These are phyloP conservation scores for Dryobotodes eremita DNA, from an alignment of 2,888 invertebrate genomes.

Conservation along the genomic window DNA sequence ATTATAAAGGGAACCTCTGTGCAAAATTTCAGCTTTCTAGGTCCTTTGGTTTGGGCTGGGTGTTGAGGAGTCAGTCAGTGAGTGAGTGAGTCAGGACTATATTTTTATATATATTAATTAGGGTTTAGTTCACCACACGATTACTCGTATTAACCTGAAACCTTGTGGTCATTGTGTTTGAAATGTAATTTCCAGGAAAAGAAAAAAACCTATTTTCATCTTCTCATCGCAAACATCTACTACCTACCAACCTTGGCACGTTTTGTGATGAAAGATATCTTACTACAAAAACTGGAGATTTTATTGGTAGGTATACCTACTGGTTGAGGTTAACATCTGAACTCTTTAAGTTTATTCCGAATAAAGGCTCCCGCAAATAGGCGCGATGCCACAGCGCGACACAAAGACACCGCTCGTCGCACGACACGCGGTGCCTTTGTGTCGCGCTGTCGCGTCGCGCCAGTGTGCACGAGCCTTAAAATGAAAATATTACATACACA, in stretches of 20 bases:
- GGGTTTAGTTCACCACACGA: slow-evolving; percentile 17
- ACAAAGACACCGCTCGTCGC: too few species aligned
- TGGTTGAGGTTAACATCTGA: neutral
- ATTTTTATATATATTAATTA: neutral
- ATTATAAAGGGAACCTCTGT: neutral
- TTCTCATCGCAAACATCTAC: slow-evolving; percentile 43
- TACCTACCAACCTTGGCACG: slow-evolving; percentile 45
- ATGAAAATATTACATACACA: too few species aligned
- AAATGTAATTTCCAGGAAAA: slow-evolving; percentile 48
- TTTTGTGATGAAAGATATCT: slow-evolving; percentile 48
- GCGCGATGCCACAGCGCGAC: too few species aligned
- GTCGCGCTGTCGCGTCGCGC: too few species aligned
- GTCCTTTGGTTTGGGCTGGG: neutral
- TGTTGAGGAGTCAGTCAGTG: neutral
- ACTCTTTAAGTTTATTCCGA: neutral
- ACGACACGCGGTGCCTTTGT: too few species aligned
- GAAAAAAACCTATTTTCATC: slow-evolving; percentile 38
- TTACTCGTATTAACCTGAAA: slow-evolving; percentile 16
- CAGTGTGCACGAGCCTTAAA: too few species aligned
- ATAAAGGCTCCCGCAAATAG: too few species aligned
- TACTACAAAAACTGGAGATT: slow-evolving; percentile 34
- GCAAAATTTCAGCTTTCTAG: slow-evolving; percentile 3
- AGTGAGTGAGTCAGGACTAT: neutral
- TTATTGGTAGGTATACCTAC: slow-evolving; percentile 39
- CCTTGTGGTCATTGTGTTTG: slow-evolving; percentile 22